These are phyloP conservation scores for Adoxophyes honmai DNA, from an alignment of 1,140 invertebrate species.

Conservation along the genomic window DNA sequence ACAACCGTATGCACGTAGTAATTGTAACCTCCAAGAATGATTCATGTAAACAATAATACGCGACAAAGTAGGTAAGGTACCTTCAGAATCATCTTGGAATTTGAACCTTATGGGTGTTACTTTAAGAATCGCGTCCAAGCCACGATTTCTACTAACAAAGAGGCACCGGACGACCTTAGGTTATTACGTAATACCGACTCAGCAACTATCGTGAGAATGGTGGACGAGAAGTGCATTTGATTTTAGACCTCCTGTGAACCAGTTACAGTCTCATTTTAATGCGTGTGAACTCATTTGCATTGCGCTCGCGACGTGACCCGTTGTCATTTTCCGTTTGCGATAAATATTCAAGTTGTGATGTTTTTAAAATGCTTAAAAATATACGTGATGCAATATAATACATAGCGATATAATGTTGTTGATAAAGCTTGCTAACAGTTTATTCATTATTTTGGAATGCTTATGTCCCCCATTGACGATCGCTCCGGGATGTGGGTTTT, in stretches of 20 bases:
- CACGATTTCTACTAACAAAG: slow-evolving; percentile 7
- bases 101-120: neutral
- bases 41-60: neutral
- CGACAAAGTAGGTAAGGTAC: too few species aligned
- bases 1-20: slow-evolving; percentile 8
- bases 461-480: too few species aligned
- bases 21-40: slow-evolving; percentile 14
- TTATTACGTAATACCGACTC: slow-evolving; percentile 2
- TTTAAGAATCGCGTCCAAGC: neutral
- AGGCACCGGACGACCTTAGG: slow-evolving; percentile 11
- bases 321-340: slow-evolving; percentile 1
- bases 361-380: too few species aligned
- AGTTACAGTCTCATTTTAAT: neutral
- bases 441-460: too few species aligned
- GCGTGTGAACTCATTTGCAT: neutral
- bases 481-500: too few species aligned
- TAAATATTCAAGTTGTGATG: neutral
- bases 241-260: neutral
- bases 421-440: too few species aligned
- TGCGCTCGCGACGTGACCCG: neutral
- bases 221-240: slow-evolving; percentile 11
- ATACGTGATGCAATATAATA: too few species aligned
- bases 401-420: too few species aligned
- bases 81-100: too few species aligned
- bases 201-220: slow-evolving; percentile 9